Evolutionary conservation across 2,888 invertebrate genomes (phyloP).

Genomic region (Rhorus exstirpatorius): DNA sequence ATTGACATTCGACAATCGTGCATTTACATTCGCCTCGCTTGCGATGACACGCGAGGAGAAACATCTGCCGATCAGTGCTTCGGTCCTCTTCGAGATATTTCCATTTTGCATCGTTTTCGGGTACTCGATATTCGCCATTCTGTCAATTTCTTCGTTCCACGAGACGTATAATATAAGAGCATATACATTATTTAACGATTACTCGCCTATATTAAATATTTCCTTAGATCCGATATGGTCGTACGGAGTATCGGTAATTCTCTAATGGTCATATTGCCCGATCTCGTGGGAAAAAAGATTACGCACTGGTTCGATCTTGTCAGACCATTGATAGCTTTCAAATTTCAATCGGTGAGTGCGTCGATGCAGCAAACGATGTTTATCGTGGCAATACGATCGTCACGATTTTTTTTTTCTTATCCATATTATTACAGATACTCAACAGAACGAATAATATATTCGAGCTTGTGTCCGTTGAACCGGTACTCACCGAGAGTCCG

Average conservation of each 20-base stretch:
- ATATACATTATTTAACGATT: no score
- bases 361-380: neutral
- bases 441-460: conserved; percentile 99
- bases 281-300: conserved; percentile 95
- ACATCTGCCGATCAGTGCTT: conserved; percentile 95
- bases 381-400: neutral
- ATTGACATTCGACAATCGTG: conserved; percentile 97
- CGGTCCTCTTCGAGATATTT: conserved; percentile 97
- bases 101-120: conserved; percentile 99
- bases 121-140: conserved; percentile 87
- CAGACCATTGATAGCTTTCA: conserved; percentile 96
- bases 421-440: conserved; percentile 90
- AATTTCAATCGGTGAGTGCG: conserved; percentile 95
- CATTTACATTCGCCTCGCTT: conserved; percentile 93
- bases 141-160: neutral
- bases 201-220: no score
- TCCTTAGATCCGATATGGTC: conserved; percentile 92
- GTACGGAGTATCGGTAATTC: conserved; percentile 96
- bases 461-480: conserved; percentile 96
- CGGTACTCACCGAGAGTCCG: conserved; percentile 90
- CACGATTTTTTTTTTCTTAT: neutral
- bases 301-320: conserved; percentile 97
- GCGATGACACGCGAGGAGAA: conserved; percentile 96
- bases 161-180: neutral
- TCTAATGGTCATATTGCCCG: conserved; percentile 95